Evolutionary conservation across 2,888 invertebrate genomes (phyloP).

Genomic region (Torymus auratus): DNA sequence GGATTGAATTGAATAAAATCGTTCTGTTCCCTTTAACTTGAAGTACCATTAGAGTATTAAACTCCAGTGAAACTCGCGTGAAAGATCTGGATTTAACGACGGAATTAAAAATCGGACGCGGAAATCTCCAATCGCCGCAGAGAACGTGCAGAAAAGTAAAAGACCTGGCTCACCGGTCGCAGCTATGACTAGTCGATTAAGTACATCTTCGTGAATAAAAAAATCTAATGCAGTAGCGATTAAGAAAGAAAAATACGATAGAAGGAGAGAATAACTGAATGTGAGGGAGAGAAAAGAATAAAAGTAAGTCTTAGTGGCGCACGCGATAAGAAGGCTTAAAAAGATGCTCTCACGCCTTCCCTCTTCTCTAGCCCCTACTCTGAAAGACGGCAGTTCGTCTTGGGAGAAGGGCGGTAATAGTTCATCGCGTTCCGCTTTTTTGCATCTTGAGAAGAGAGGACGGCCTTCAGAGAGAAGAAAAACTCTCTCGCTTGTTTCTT

Average conservation of each 20-base stretch:
- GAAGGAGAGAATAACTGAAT: neutral
- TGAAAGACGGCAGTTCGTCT: neutral
- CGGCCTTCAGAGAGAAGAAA: constrained; percentile 15
- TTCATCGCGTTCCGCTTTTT: constrained; percentile 23
- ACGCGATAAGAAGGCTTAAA: constrained; percentile 34
- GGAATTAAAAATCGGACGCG: constrained; percentile 38
- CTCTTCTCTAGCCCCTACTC: too few relatives aligned
- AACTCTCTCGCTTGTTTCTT: neutral
- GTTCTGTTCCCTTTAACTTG: constrained; percentile 12
- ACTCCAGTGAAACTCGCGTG: constrained; percentile 18
- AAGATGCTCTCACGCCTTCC: constrained; percentile 2
- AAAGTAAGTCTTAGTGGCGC: constrained; percentile 37
- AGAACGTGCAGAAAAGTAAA: constrained; percentile 12
- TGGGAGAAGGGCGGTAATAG: constrained; percentile 23
- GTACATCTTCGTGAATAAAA: constrained; percentile 28
- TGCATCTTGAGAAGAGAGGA: neutral
- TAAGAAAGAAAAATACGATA: constrained; percentile 4
- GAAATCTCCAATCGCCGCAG: constrained; percentile 27
- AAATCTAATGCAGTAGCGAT: constrained; percentile 21
- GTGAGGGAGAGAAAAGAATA: constrained; percentile 1
- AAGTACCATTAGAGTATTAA: constrained; percentile 33
- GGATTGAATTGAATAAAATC: constrained; percentile 25
- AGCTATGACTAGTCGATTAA: constrained; percentile 57
- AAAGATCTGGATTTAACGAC: constrained; percentile 25
- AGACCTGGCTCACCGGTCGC: constrained; percentile 34